Percentiles rank a stretch among this genome's conserved stretches.
Evolutionary conservation across 2,888 invertebrate species (phyloP).

Genomic region (Ornithoptera alexandrae): DNA sequence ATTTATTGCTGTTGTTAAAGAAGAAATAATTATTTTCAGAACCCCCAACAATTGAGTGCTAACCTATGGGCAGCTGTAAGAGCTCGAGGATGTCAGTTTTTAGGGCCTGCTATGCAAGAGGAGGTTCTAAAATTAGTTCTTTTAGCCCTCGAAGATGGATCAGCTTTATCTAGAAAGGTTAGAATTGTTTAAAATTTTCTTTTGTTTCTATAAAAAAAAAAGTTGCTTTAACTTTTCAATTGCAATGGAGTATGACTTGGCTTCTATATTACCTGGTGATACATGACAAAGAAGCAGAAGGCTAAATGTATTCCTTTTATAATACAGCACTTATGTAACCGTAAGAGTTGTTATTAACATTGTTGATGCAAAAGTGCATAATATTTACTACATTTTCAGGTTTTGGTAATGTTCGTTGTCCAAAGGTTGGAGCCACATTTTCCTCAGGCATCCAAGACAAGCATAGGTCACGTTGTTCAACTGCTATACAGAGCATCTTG

Average conservation of each 20-base stretch:
- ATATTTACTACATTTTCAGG: conserved; percentile 46
- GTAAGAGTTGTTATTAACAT: no score
- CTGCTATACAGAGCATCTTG: conserved; percentile 98
- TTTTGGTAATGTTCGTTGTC: conserved; percentile 98
- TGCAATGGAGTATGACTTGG: not conserved
- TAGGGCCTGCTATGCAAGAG: conserved; percentile 99
- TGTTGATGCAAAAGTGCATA: not conserved
- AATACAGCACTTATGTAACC: no score
- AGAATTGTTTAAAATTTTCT: not conserved
- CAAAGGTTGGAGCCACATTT: conserved; percentile 97
- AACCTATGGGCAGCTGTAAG: conserved; percentile 98
- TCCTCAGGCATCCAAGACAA: conserved; percentile 98
- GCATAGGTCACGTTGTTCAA: conserved; percentile 99
- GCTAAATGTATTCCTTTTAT: no score
- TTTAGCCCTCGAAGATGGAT: conserved; percentile 96
- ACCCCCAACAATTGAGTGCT: conserved; percentile 94
- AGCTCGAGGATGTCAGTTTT: conserved; percentile 97
- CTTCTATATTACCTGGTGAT: no score
- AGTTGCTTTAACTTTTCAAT: not conserved
- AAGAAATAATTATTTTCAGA: conserved; percentile 68
- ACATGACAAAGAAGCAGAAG: no score
- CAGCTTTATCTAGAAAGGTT: conserved; percentile 93
- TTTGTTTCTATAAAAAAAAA: not conserved
- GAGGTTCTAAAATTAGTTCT: conserved; percentile 97
- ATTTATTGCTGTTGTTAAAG: no score